Evolutionary conservation across 2,888 invertebrate genomes (phyloP), one percentile per base, ranked within the genome.

Genomic region (Xestia xanthographa): DNA sequence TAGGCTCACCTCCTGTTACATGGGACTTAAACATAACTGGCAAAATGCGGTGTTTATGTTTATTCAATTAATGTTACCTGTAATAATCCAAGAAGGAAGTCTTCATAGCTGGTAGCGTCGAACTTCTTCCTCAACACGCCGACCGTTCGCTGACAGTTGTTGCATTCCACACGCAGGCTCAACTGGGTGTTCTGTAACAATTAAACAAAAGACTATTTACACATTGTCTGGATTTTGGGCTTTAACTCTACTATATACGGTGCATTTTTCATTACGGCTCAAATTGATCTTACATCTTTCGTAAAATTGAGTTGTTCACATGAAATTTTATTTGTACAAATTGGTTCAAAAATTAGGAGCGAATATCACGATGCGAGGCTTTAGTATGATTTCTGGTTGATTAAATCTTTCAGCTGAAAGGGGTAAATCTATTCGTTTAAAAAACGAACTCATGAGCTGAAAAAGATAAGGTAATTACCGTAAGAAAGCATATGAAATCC

Each of bases 21-120:
- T 20, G 1, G 34, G 34, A 60, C 20, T 34, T 56, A 5, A 53
- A 53, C n/a, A 5, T 26, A 56, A 26, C 26, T 26, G 14, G 14
- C 14, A 6, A 26, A 14, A 56, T 26, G 14, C 26, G 26, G 14
- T 34, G 34, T 34, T 60, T 20, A 8, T 4, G 8, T 9, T 29
- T 34, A 34, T 60, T 20, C 20, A 20, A 34, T 34, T 20, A 4
- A 34, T 20, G 1, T 60, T 83, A 97, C 97, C 94, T 95, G 92
- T 29, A 97, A 89, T 41, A 97, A 89, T 71, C 95, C 94, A 75
- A 97, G 92, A 29, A 97, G 93, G 90, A 98, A 96, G 77, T 97
- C 97, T 86, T 97, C 97, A 82, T 97, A 96, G 65, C 95, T 93
- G 86, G 97, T 95, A 0, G 89, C 91, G 77, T 97, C 96, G 89